Base-by-base conservation (phyloP, 2,888 invertebrate species). In the Keiferia lycopersicella region DNA sequence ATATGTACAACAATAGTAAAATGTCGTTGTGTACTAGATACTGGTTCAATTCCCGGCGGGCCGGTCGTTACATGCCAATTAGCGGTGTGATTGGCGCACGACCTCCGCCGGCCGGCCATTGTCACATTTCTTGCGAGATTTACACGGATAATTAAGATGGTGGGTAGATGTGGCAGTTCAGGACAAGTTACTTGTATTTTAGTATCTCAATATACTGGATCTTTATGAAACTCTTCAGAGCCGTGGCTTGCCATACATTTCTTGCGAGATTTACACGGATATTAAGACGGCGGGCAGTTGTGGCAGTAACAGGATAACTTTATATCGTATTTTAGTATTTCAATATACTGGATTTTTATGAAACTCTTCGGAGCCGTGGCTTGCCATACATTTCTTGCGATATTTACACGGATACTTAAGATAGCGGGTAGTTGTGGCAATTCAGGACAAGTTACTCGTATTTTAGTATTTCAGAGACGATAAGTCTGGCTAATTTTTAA, bases 81-180 rank as follows among this genome's bases (percentile, higher is more conserved):
- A 85, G 79, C 82, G 81, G 77, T 73, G 81, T 79, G 77, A 81
- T 77, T 73, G 78, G 74, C 79, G 78, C 77, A 76, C 80, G 83
- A 80, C 80, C 83, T 80, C 77, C 76, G 73, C 75, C 75, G 71
- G 74, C 75, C 75, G 71, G 63, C 67, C 69, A 65, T 66, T 66
- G 66, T 69, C 64, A 69, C 61, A 67, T 71, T 68, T 68, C 69
- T 67, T 62, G 39, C 41, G 26, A 51, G 38, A 39, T 50, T 61
- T 61, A 61, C 61, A 34, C 61, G 34, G 50, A 50, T 61, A 61
- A 61, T 61, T 61, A 61, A 45, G 60, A 45, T 60, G 41, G n/a
- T 3, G 45, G 45, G 60, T 60, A 26, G 39, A 38, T 10, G 58
- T 12, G 8, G 14, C 20, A 20, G 20, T 59, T 7, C 34, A 34